These are phyloP conservation scores for Corynorhinus townsendii DNA, from an alignment of 2,113 vertebrate genomes.

Conservation along the genomic window DNA sequence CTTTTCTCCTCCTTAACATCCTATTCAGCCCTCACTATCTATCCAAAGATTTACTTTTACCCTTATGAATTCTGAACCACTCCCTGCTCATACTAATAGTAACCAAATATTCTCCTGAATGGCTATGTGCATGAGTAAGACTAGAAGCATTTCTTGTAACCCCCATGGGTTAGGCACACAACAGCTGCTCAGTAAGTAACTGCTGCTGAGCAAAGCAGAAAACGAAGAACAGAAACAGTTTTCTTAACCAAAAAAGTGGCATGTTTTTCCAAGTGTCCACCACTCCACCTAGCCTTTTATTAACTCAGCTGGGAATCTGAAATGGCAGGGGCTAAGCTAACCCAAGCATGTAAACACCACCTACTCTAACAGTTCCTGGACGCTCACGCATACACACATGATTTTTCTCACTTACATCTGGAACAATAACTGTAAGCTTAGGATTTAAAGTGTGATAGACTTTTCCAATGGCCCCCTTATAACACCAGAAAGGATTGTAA, in stretches of 20 bases:
- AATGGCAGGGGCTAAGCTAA: neutral
- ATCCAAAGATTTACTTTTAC: neutral
- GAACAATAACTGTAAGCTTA: constrained; percentile 96
- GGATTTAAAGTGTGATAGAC: constrained; percentile 97
- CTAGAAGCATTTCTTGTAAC: neutral
- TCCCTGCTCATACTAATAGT: neutral
- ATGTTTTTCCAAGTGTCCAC: neutral
- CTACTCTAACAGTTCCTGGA: neutral
- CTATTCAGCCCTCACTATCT: neutral
- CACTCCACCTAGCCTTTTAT: neutral
- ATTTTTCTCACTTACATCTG: constrained; percentile 88
- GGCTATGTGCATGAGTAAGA: neutral
- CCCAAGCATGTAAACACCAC: neutral
- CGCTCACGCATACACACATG: neutral
- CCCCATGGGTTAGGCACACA: neutral
- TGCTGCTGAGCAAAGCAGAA: neutral
- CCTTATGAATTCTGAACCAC: neutral
- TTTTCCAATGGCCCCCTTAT: constrained; percentile 97
- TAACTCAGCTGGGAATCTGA: neutral
- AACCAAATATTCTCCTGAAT: neutral
- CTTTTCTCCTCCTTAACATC: neutral
- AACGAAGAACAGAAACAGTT: neutral
- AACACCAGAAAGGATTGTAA: constrained; percentile 99
- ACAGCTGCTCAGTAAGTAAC: neutral
- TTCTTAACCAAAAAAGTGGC: neutral